Conservation (phyloP, 1,140 invertebrate species). For the Habropoda laboriosa region DNA sequence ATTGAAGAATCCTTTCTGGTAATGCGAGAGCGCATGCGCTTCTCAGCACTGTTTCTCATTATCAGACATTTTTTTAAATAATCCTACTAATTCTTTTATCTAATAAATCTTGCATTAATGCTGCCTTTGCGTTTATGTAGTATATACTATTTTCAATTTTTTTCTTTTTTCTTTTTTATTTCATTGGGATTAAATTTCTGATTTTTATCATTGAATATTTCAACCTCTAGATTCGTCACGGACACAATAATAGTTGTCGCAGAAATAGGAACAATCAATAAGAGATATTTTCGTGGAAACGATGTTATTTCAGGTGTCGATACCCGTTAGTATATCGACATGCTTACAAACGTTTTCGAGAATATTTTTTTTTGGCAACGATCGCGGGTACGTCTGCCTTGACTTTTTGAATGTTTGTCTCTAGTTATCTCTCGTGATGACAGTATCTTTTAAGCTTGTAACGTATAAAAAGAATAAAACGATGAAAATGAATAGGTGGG, state of each 20-base stretch:
- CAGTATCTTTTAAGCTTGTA: not conserved
- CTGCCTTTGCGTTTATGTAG: too few relatives aligned
- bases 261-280: not conserved
- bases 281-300: not conserved
- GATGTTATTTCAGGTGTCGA: constrained; percentile 8
- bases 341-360: not conserved
- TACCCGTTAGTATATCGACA: not conserved
- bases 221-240: not conserved
- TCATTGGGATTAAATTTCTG: not conserved
- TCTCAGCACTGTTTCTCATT: not conserved
- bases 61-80: not conserved
- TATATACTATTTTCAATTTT: too few relatives aligned
- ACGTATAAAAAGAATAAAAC: not conserved
- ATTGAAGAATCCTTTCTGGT: not conserved
- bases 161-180: too few relatives aligned
- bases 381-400: too few relatives aligned
- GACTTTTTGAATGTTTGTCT: not conserved
- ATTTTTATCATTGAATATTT: not conserved
- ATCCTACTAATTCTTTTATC: not conserved
- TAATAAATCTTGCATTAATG: not conserved
- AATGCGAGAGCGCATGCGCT: constrained; percentile 5
- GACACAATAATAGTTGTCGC: not conserved
- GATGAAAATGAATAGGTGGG: not conserved
- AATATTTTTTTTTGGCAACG: not conserved
- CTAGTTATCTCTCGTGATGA: not conserved